Evolutionary conservation across 2,113 vertebrate genomes (phyloP).

Genomic region (Bothrops jararaca): DNA sequence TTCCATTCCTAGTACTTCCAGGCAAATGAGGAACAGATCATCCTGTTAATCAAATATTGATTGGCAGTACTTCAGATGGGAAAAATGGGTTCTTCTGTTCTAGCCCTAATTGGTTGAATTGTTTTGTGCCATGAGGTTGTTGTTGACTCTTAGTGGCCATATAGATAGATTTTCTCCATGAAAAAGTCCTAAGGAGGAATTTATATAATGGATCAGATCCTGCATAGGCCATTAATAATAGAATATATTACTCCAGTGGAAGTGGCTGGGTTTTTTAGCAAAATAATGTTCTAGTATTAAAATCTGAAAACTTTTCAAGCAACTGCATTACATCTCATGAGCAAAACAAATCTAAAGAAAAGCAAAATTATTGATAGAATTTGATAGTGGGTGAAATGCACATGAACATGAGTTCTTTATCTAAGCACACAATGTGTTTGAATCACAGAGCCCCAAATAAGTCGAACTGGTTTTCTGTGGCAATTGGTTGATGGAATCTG

Average conservation of each 20-base stretch:
- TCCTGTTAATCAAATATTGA: not conserved
- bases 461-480: not conserved
- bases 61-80: not conserved
- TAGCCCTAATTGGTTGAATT: not conserved
- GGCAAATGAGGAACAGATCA: not conserved
- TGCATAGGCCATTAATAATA: not conserved
- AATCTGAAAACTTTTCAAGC: not conserved
- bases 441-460: not conserved
- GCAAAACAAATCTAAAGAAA: not conserved
- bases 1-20: not conserved
- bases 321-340: not conserved
- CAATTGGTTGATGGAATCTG: not conserved
- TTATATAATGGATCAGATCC: not conserved
- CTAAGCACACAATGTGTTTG: not conserved
- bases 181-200: not conserved
- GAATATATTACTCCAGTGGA: not conserved
- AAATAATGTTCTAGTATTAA: not conserved
- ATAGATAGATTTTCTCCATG: not conserved
- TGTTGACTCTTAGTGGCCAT: not conserved
- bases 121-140: not conserved
- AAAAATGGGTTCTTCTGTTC: not conserved
- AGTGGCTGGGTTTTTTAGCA: not conserved
- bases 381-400: not conserved
- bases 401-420: too few relatives aligned
- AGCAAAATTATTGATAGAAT: not conserved